A percentile compares a stretch with the other conserved stretches of the same genome.
These are phyloP conservation scores for Diuraphis noxia DNA, from an alignment of 1,140 invertebrate species.

Conservation along the genomic window DNA sequence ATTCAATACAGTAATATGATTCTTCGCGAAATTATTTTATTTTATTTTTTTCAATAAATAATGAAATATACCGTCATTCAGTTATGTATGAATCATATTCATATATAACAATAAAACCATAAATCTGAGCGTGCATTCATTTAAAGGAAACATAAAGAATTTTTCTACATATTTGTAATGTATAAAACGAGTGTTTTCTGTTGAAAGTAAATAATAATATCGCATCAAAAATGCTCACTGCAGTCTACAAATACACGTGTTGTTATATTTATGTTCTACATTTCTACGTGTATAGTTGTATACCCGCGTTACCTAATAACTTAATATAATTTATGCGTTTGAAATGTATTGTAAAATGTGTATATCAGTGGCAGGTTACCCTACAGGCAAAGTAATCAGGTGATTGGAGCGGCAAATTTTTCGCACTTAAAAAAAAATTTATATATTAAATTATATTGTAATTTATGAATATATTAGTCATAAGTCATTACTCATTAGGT, in stretches of 20 bases:
- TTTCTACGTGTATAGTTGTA: no score
- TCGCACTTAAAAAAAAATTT: no score
- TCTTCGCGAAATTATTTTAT: not conserved
- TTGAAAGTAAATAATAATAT: not conserved
- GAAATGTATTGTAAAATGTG: conserved; percentile 1
- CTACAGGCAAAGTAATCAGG: no score
- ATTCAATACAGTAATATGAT: not conserved
- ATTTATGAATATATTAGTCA: no score
- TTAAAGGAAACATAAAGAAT: not conserved
- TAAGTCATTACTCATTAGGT: no score
- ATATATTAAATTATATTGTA: no score
- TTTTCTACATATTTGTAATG: not conserved
- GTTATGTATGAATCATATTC: not conserved
- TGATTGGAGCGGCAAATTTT: no score
- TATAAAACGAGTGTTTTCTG: not conserved
- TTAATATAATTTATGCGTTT: not conserved
- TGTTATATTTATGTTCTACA: not conserved
- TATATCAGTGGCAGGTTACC: no score
- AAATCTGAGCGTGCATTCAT: not conserved
- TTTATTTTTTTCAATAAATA: not conserved
- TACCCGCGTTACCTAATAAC: not conserved
- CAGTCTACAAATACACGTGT: not conserved
- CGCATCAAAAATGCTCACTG: not conserved
- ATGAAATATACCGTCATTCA: not conserved
- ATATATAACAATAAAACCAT: not conserved